Conservation (phyloP, 1,140 invertebrate species). For the Linepithema humile region DNA sequence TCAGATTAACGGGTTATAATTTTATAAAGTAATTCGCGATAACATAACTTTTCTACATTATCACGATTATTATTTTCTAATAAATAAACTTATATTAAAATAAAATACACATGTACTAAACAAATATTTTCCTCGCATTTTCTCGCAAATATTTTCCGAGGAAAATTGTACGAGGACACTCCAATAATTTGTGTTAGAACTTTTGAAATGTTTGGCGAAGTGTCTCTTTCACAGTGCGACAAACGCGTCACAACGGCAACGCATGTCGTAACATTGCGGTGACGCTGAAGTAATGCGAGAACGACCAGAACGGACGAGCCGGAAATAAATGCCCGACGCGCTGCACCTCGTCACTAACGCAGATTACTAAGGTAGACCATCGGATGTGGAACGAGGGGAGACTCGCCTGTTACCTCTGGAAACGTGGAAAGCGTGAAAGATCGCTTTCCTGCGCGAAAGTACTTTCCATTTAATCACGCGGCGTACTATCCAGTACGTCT, state of each 20-base stretch:
- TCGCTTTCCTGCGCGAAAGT: constrained; percentile 67
- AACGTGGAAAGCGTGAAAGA: constrained; percentile 71
- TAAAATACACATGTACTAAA: too few species aligned
- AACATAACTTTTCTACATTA: background rate
- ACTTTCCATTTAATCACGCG: constrained; percentile 72
- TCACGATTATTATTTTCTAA: background rate
- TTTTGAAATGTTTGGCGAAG: constrained; percentile 2
- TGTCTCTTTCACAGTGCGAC: background rate
- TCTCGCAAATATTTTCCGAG: background rate
- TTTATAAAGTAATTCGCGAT: background rate
- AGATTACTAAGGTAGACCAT: constrained; percentile 51
- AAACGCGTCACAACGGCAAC: background rate
- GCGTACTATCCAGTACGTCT: constrained; percentile 29
- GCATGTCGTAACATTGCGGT: constrained; percentile 24
- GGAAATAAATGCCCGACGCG: constrained; percentile 65
- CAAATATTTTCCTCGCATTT: background rate
- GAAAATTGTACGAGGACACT: background rate
- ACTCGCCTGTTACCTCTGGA: constrained; percentile 44
- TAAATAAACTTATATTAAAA: too few species aligned
- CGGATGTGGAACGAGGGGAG: constrained; percentile 23
- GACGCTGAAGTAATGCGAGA: constrained; percentile 49
- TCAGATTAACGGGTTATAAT: background rate
- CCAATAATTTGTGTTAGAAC: constrained; percentile 5
- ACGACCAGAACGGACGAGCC: constrained; percentile 55
- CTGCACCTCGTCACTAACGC: constrained; percentile 54